Percentiles rank a stretch among this genome's conserved stretches.
Evolutionary conservation across 2,113 vertebrate species (phyloP).

Genomic region (Hydropotes inermis): DNA sequence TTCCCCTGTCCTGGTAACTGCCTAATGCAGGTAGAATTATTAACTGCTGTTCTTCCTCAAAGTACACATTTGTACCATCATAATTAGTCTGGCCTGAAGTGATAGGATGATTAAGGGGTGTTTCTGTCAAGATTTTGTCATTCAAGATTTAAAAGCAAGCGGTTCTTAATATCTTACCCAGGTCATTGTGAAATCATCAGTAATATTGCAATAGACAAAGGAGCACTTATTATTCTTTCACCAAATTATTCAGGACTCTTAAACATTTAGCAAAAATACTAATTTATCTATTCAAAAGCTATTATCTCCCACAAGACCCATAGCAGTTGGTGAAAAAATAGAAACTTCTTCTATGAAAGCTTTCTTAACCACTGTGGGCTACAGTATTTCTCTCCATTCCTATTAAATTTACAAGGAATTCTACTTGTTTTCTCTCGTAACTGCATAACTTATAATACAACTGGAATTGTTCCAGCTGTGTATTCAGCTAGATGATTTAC

Average conservation of each 20-base stretch:
- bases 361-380: background rate
- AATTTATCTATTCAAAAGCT: constrained; percentile 1
- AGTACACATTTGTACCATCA: background rate
- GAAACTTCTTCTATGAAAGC: background rate
- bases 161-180: background rate
- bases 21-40: background rate
- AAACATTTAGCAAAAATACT: constrained; percentile 20
- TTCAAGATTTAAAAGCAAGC: constrained; percentile 20
- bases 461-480: background rate
- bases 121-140: constrained; percentile 42
- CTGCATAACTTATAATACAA: background rate
- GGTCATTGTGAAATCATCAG: background rate
- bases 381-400: background rate
- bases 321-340: background rate
- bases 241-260: background rate
- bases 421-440: background rate
- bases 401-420: background rate
- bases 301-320: background rate
- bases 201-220: background rate
- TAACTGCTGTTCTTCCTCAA: background rate
- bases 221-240: background rate
- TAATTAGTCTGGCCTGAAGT: constrained; percentile 10
- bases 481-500: background rate
- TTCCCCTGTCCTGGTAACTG: background rate
- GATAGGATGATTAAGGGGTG: background rate